These are phyloP conservation scores for Sarcophaga caerulescens DNA, from an alignment of 2,888 invertebrate genomes.

Conservation along the genomic window DNA sequence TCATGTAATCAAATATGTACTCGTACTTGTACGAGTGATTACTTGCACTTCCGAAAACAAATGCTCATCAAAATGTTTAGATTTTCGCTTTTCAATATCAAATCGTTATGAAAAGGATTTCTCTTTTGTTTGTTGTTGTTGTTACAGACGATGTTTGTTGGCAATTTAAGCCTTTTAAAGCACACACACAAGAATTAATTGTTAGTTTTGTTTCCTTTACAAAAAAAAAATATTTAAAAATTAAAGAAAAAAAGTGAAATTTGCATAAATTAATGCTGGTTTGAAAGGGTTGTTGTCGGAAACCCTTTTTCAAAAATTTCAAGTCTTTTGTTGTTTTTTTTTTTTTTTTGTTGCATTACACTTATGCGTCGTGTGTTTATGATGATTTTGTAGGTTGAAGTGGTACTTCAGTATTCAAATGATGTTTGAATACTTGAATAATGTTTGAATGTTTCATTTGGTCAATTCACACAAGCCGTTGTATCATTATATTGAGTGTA, in stretches of 20 bases:
- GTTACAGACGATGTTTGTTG: too few species aligned
- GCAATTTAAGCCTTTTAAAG: conserved; percentile 53
- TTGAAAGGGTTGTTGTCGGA: conserved; percentile 48
- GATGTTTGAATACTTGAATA: conserved; percentile 20
- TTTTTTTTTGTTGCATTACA: conserved; percentile 3
- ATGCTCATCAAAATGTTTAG: conserved; percentile 23
- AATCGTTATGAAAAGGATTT: conserved; percentile 12
- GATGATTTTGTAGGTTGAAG: conserved; percentile 26
- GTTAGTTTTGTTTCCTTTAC: conserved; percentile 62
- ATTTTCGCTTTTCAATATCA: conserved; percentile 14
- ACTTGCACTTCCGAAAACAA: conserved; percentile 15
- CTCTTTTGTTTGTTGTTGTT: conserved; percentile 19
- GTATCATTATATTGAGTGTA: too few species aligned
- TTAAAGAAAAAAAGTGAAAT: conserved; percentile 5
- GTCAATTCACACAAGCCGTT: too few species aligned
- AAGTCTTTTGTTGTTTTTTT: background rate
- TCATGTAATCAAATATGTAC: conserved; percentile 51
- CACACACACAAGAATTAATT: conserved; percentile 37
- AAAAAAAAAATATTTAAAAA: conserved; percentile 1
- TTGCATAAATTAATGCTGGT: conserved; percentile 49
- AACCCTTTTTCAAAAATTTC: conserved; percentile 25
- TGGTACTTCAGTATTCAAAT: conserved; percentile 50
- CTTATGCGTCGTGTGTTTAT: background rate
- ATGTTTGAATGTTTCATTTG: conserved; percentile 37
- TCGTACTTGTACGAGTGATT: background rate